Evolutionary conservation across 2,113 vertebrate species (phyloP), one percentile per base, ranked within the genome.

Genomic region (Ageneiosus marmoratus): DNA sequence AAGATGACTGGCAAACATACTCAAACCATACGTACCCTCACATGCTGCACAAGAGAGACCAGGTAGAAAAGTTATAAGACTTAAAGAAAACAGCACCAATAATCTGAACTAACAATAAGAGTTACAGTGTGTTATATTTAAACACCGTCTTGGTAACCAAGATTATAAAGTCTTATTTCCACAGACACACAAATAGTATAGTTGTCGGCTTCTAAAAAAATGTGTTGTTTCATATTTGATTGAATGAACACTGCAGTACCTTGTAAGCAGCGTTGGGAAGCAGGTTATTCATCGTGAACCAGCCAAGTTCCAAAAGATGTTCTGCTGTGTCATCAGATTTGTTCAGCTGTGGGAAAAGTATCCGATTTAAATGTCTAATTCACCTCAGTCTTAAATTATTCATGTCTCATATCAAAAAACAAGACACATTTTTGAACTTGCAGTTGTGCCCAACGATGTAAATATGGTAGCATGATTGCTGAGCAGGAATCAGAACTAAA

Each of bases 261-360:
- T 99, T 99, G 89, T 99, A 99, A 32, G 96, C 89, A 18, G 98
- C 96, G 0, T 98, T 99, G 82, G 98, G 98, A 60, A 99, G 94
- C 60, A 99, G 95, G 89, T 98, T 99, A 91, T 99, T 99, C 98
- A 99, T 99, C 1, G 95, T 99, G 88, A 99, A 98, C 97, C 97
- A 98, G 62, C 98, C 98, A 75, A 99, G 92, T 37, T 99, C 98
- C 90, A 99, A 87, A 79, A 99, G 96, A 92, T 99, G 98, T 88
- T 99, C 98, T 0, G 98, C 98, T 0, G 98, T 99, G 88, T 99
- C 98, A 27, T 99, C 98, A 32, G 97, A 98, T 83, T 99, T 99
- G 91, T 99, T 99, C 76, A 99, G 92, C 98, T 99, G 91, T 0
- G 11, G 82, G 79, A 60, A 88, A 32, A 90, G 69, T 85, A 55